A percentile compares a stretch with the other conserved stretches of the same genome.
Conservation (phyloP, 2,113 vertebrate genomes). For the Sturnira hondurensis region DNA sequence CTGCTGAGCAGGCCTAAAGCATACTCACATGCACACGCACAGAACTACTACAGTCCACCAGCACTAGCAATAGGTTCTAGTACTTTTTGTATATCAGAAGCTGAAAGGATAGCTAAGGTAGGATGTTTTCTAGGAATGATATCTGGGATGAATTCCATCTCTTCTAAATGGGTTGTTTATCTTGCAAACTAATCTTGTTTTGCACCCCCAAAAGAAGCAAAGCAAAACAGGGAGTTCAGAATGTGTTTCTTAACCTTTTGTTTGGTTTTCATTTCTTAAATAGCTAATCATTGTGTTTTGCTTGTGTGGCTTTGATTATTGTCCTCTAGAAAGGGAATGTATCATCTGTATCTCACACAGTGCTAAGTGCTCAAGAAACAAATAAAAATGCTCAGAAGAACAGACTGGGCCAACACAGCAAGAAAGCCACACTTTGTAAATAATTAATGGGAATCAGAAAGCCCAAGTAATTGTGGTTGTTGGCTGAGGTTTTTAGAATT, state of each 20-base stretch:
- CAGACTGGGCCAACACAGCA: conserved; percentile 23
- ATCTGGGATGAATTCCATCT: neutral
- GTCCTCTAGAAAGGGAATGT: conserved; percentile 26
- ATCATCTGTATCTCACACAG: conserved; percentile 4
- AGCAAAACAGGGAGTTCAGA: neutral
- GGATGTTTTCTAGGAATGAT: neutral
- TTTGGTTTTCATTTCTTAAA: conserved; percentile 38
- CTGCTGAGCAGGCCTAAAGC: neutral
- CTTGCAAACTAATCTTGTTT: neutral
- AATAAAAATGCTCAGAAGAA: conserved; percentile 50
- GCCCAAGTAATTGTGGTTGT: neutral
- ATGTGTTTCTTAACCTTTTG: neutral
- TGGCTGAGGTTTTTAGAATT: conserved; percentile 11
- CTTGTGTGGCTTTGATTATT: conserved; percentile 27
- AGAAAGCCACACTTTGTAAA: conserved; percentile 44
- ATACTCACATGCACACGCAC: neutral
- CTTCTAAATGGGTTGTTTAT: neutral
- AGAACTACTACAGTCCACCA: neutral
- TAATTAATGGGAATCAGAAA: conserved; percentile 55
- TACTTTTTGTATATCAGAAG: neutral
- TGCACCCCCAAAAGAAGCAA: neutral
- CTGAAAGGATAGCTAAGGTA: neutral
- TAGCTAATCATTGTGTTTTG: conserved; percentile 43
- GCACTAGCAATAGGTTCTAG: neutral
- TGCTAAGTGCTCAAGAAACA: conserved; percentile 39